These are phyloP conservation scores for Alouatta palliata DNA, from an alignment of 2,113 vertebrate genomes.

Conservation along the genomic window DNA sequence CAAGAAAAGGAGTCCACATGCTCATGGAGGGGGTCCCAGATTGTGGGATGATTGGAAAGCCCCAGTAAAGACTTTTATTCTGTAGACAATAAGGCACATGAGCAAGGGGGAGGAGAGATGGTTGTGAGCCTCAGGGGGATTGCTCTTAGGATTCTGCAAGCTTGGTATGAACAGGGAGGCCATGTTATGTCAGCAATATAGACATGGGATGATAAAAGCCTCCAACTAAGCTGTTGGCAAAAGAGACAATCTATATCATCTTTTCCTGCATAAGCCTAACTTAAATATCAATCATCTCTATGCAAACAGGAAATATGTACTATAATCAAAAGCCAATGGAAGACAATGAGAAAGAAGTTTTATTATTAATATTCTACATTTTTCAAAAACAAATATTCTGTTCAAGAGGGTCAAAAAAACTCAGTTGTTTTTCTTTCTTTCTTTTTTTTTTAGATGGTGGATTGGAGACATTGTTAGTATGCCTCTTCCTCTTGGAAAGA, in stretches of 20 bases:
- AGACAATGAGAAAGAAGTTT: not conserved
- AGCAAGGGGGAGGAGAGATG: not conserved
- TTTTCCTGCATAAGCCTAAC: not conserved
- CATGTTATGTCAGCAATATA: not conserved
- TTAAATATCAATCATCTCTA: not conserved
- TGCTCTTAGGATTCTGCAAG: not conserved
- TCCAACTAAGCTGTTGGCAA: not conserved
- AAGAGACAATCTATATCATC: not conserved
- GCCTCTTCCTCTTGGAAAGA: no score
- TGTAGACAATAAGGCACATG: not conserved
- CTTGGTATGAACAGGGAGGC: not conserved
- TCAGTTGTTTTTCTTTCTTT: no score
- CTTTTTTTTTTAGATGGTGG: no score
- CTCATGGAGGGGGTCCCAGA: not conserved
- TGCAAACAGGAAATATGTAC: not conserved
- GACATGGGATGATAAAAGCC: not conserved
- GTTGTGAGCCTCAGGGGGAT: not conserved
- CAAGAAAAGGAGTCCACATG: not conserved
- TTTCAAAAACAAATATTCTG: not conserved
- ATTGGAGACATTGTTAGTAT: no score
- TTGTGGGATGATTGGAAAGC: not conserved
- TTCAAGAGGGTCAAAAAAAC: not conserved
- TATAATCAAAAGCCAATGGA: not conserved
- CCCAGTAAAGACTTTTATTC: not conserved
- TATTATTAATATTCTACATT: not conserved